Evolutionary conservation across 2,113 vertebrate species (phyloP), one percentile per base, ranked within the genome.

Genomic region (Tachysurus fulvidraco): DNA sequence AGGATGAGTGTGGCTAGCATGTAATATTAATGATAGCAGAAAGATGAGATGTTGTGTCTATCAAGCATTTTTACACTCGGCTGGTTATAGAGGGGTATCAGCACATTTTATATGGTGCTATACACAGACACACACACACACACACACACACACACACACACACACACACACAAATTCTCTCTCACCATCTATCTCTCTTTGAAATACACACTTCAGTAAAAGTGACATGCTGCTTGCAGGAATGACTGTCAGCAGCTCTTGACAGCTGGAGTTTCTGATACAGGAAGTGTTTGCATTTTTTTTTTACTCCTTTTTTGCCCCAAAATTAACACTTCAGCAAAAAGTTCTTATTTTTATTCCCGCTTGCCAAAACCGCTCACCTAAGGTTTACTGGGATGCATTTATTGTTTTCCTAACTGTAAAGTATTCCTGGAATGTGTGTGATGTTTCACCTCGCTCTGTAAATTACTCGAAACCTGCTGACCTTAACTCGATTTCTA

Each of bases 1-100:
- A 92, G 91, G 90, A 92, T 90, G 88, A 92, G 91, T 91, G 91
- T 92, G 92, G 90, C 69, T 79, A 65, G 28, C 91, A 91, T 93
- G 93, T 92, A 94, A 92, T 93, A 94, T 94, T 95, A 92, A 94
- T 93, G 88, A 77, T 86, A 76, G 88, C 73, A 83, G 90, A 85
- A 86, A 86, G 64, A 87, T 60, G 14, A 59, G 88, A 82, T 81
- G 6, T 64, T 36, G 83, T 89, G 91, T 92, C 89, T 90, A 86
- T 92, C 86, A 88, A 87, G 90, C 92, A 91, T 89, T 91, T 89
- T 91, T 81, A 69, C 60, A 85, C 87, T 41, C 88, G 88, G 91
- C 89, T 91, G 91, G 90, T 91, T 92, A 76, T 55, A 64, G 86
- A 81, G 92, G 93, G 92, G 91, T 89, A 94, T 92, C 88, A 92